Base-by-base conservation (phyloP, 2,797 vertebrate species). In the Oryzias sinensis region DNA sequence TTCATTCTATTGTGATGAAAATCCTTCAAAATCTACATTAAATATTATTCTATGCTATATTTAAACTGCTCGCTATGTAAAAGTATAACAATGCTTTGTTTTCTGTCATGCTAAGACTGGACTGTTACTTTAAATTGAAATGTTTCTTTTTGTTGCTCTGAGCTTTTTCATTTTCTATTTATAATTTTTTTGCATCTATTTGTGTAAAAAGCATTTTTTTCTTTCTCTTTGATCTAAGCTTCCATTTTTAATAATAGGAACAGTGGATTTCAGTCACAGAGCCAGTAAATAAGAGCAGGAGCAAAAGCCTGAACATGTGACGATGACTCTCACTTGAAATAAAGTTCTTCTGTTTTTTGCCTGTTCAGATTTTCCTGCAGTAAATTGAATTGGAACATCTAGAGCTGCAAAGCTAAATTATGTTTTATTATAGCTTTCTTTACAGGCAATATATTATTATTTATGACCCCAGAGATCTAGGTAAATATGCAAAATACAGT, bases 281-380 rank as follows among this genome's bases (percentile, higher is more conserved):
- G 44, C 42, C 1, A 80, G 63, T 72, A 58, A 76, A 79, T 72
- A 83, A 71, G 66, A 75, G 53, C 65, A 25, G 56, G 57, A 55
- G 68, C 40, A 13, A 74, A 81, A 71, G 75, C 65, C 56, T 76
- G 52, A 81, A 79, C 79, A 84, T 76, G 79, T 82, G 65, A 83
- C 58, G 72, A 74, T 81, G 66, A 88, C 87, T 84, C 74, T 81
- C 62, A 78, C 58, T 77, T 85, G 82, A 88, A 92, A 93, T 93
- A 92, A 92, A 92, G 77, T 80, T 79, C 61, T 73, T 65, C 74
- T 84, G 80, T 83, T 72, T 76, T 47, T 49, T 14, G 53, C 53
- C 49, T 74, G 65, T 55, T 70, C 29, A 65, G 57, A 62, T 42
- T 8, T 65, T 67, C 27, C 43, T 53, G 14, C 14, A 42, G 0